Conservation (phyloP, 2,113 vertebrate species). For the Centrocercus urophasianus region DNA sequence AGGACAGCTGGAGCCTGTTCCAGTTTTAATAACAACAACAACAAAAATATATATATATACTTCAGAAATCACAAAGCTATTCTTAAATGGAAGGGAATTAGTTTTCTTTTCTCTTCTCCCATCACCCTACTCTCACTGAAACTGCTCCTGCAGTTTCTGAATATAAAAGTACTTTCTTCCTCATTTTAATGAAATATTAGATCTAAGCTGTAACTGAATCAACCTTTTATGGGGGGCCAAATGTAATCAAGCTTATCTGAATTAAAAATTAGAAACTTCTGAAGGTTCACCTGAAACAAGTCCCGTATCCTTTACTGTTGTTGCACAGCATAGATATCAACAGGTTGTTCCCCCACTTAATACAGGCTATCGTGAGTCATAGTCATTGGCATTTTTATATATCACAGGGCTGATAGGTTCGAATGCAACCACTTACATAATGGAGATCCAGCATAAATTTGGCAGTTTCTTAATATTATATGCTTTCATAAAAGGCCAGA, state of each 20-base stretch:
- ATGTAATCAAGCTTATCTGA: not conserved
- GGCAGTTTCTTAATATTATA: not conserved
- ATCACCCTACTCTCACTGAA: not conserved
- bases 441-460: not conserved
- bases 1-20: slow-evolving; percentile 16
- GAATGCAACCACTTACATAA: not conserved
- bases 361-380: not conserved
- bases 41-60: not conserved
- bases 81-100: not conserved
- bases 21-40: not conserved
- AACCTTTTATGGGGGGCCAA: not conserved
- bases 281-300: not conserved
- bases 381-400: not conserved
- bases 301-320: not conserved
- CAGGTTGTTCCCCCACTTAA: not conserved
- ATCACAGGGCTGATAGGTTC: not conserved
- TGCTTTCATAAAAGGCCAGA: not conserved
- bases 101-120: not conserved
- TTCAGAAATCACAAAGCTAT: not conserved
- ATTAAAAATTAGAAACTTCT: not conserved
- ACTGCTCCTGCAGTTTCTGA: not conserved
- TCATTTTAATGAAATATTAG: not conserved
- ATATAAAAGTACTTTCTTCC: not conserved
- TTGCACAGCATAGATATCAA: not conserved
- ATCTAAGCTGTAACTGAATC: not conserved